Base-by-base conservation (phyloP, 2,888 invertebrate genomes). In the Ochropleura plecta region DNA sequence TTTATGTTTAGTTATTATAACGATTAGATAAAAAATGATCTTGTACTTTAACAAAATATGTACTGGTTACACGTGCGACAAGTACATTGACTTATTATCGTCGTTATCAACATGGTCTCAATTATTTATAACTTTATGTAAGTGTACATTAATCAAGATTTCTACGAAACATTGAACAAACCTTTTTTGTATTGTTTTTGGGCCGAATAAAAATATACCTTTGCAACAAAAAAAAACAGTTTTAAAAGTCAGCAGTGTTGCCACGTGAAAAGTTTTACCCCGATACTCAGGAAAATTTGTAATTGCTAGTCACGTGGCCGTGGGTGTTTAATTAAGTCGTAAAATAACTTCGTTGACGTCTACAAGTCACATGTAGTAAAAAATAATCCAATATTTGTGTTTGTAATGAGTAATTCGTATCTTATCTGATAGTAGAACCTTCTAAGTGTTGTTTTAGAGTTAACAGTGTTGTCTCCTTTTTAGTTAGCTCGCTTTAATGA, bases 21-120 rank as follows among this genome's bases (percentile, higher is more conserved):
- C 42, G 73, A 72, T 57, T 8, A 72, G 42, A 73, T 73, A 73
- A 73, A 70, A n/a, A n/a, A 10, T 5, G 53, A 51, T 66, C 42
- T 53, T 16, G 6, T 51, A 42, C 40, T 40, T 10, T 14, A n/a
- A n/a, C 14, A 14, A 16, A n/a, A 62, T 12, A 60, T 18, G 42
- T 44, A 44, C n/a, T 62, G 14, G 7, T 42, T 18, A n/a, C 16
- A 16, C 14, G 5, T 18, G 40, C 12, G 0, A 2, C 18, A 7
- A 68, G 60, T 46, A n/a, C 30, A 60, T 69, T 69, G 62, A 69
- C 69, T n/a, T 40, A 30, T 5, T 53, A 42, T 53, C n/a, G 14
- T 6, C 30, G 16, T 18, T 69, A 60, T 60, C 42, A 18, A 18
- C 42, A 18, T 14, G 5, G n/a, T 57, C 40, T 10, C 60, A 60